Evolutionary conservation across 1,140 invertebrate genomes (phyloP).

Genomic region (Neodiprion fabricii): DNA sequence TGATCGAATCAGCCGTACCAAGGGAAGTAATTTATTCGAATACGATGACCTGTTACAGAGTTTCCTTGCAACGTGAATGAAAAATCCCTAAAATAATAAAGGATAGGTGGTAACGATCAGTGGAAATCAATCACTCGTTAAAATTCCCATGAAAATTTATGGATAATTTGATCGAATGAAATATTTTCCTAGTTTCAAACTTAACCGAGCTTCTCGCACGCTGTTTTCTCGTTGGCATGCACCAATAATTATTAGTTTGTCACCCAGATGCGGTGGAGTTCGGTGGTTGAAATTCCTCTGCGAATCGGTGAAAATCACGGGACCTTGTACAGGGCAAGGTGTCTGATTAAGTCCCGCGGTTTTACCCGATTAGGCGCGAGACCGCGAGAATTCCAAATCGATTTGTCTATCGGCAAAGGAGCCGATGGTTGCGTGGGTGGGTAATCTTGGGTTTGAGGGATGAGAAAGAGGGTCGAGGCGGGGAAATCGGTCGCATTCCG

Average conservation of each 20-base stretch:
- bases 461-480: conserved; percentile 13
- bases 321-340: not conserved
- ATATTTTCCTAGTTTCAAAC: too few species aligned
- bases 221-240: too few species aligned
- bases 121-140: too few species aligned
- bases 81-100: too few species aligned
- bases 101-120: too few species aligned
- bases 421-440: conserved; percentile 15
- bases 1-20: not conserved
- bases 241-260: too few species aligned
- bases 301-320: not conserved
- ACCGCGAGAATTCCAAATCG: conserved; percentile 50
- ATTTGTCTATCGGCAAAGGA: conserved; percentile 44
- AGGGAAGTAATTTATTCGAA: not conserved
- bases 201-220: too few species aligned
- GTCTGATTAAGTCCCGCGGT: conserved; percentile 3
- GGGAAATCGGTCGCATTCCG: conserved; percentile 38
- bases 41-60: too few species aligned
- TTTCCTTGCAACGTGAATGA: too few species aligned
- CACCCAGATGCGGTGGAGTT: too few species aligned
- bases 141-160: too few species aligned
- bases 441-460: not conserved
- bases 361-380: conserved; percentile 37
- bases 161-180: too few species aligned
- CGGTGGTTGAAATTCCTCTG: not conserved